Evolutionary conservation across 35 echinoderm and acorn worm species (phyloP).

Genomic region (Hemicentrotus pulcherrimus): DNA sequence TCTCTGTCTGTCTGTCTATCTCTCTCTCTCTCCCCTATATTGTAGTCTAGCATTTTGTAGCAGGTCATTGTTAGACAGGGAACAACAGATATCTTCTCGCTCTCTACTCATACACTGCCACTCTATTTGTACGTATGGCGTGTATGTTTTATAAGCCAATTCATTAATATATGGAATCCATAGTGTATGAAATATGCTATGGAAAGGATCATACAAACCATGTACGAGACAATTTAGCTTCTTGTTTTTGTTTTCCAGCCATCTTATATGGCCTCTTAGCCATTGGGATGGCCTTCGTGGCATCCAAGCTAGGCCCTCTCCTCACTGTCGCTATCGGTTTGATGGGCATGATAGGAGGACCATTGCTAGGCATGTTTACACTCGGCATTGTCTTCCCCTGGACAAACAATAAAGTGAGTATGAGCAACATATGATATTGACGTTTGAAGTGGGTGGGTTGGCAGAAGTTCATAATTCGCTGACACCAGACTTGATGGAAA

Average conservation of each 20-base stretch:
- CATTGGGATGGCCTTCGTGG: slow-evolving; percentile 69
- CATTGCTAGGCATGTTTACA: slow-evolving; percentile 70
- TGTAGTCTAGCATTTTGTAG: no score
- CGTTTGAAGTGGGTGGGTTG: not conserved
- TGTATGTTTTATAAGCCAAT: no score
- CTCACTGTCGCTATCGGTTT: slow-evolving; percentile 70
- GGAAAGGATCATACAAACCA: not conserved
- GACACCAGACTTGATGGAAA: no score
- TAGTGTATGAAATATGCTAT: not conserved
- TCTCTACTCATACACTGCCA: not conserved
- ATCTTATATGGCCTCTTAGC: slow-evolving; percentile 61
- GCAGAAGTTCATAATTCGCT: not conserved
- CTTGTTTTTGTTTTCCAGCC: slow-evolving; percentile 45
- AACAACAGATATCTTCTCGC: no score
- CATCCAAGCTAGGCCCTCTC: slow-evolving; percentile 70
- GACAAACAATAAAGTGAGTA: slow-evolving; percentile 73
- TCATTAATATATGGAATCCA: no score
- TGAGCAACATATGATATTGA: not conserved
- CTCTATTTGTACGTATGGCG: not conserved
- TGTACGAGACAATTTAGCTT: not conserved
- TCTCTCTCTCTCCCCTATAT: not conserved
- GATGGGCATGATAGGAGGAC: slow-evolving; percentile 76
- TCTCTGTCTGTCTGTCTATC: no score
- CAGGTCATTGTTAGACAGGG: no score
- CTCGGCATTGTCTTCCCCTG: slow-evolving; percentile 83